phyloP scores from a whole-genome alignment of 2,113 vertebrate species.

The Catharus fuscescens region DNA sequence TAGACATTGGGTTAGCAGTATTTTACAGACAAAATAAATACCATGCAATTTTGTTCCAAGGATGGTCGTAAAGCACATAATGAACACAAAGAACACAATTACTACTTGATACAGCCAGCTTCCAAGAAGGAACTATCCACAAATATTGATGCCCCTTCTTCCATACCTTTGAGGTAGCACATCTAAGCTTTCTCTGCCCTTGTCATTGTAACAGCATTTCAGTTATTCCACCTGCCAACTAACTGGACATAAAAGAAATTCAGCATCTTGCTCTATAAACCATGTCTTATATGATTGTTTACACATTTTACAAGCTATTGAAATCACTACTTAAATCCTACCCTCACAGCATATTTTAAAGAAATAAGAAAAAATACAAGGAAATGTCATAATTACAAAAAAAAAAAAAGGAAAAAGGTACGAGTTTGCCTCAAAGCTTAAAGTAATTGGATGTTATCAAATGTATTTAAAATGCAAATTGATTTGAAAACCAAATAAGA shows the following conservation, averaged over 20 bases:
- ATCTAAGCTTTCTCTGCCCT: not conserved
- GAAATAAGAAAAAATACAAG: not conserved
- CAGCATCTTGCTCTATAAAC: not conserved
- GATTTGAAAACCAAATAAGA: not conserved
- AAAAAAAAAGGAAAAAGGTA: not conserved
- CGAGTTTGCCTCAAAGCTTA: not conserved
- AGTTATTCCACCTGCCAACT: not conserved
- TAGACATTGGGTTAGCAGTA: not conserved
- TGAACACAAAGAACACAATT: not conserved
- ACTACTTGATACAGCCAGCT: not conserved
- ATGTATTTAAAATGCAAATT: not conserved
- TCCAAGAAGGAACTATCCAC: not conserved
- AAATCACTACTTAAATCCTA: not conserved
- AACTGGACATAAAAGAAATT: not conserved
- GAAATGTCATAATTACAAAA: not conserved
- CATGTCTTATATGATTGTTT: accelerated
- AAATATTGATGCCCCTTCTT: not conserved
- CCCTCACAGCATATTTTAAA: not conserved
- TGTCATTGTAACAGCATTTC: not conserved
- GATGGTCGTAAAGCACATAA: not conserved
- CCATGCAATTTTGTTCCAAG: not conserved
- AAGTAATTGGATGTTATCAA: not conserved
- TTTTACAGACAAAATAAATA: not conserved
- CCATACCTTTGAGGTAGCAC: not conserved
- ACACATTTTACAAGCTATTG: not conserved